These are phyloP conservation scores for Leptinotarsa lineolata DNA, from an alignment of 1,140 invertebrate genomes.

Conservation along the genomic window DNA sequence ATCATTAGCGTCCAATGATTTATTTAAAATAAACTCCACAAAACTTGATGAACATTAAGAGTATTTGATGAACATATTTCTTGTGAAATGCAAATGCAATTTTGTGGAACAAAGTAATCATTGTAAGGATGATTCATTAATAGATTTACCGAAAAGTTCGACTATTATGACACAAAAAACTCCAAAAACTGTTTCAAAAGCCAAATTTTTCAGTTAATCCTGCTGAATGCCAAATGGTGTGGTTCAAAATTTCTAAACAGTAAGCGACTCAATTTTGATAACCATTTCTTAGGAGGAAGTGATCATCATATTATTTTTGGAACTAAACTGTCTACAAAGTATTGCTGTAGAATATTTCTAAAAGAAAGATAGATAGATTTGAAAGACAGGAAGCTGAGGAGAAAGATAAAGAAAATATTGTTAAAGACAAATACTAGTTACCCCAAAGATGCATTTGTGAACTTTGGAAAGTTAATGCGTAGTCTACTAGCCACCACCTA, in stretches of 20 bases:
- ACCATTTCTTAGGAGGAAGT: not conserved
- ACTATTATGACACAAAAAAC: too few relatives aligned
- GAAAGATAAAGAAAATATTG: not conserved
- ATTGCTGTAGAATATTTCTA: not conserved
- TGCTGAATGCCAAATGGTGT: not conserved
- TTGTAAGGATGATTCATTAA: too few relatives aligned
- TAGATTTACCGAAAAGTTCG: too few relatives aligned
- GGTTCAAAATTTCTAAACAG: not conserved
- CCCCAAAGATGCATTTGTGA: not conserved
- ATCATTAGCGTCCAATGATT: too few relatives aligned
- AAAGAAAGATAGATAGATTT: not conserved
- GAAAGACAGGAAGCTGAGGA: not conserved
- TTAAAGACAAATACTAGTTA: conserved; percentile 6
- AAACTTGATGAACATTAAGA: too few relatives aligned
- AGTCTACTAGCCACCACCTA: conserved; percentile 2
- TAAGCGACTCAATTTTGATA: not conserved
- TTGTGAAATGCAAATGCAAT: too few relatives aligned
- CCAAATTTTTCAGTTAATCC: not conserved
- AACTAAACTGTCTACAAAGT: not conserved
- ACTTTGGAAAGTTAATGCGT: not conserved
- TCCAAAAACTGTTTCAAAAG: too few relatives aligned
- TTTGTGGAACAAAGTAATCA: too few relatives aligned
- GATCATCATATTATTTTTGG: not conserved
- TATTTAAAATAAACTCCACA: too few relatives aligned
- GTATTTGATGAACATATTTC: too few relatives aligned